phyloP scores from a whole-genome alignment of 2,113 vertebrate species.

The Okapia johnstoni region DNA sequence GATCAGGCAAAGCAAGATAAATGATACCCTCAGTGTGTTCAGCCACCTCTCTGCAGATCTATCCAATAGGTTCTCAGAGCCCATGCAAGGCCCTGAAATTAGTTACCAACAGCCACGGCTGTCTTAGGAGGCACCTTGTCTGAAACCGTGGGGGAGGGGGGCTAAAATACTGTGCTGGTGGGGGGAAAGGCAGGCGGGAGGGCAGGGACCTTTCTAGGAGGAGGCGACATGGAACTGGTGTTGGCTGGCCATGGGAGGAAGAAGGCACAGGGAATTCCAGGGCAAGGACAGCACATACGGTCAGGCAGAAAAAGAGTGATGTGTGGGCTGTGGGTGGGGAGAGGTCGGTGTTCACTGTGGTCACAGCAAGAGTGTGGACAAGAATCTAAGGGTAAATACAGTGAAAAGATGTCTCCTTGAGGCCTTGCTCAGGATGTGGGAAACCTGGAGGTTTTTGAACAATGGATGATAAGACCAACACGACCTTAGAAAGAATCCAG shows the following conservation, averaged over 20 bases:
- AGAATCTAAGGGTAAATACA: not conserved
- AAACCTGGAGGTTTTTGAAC: not conserved
- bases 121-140: not conserved
- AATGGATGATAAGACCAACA: not conserved
- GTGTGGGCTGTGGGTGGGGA: too few species aligned
- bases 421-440: not conserved
- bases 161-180: not conserved
- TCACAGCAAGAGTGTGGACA: not conserved
- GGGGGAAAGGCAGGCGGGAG: accelerated
- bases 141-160: not conserved
- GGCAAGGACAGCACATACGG: not conserved
- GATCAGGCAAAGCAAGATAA: not conserved
- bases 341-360: not conserved
- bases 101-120: not conserved
- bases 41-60: not conserved
- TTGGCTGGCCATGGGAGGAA: not conserved
- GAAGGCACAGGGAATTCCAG: not conserved
- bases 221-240: not conserved
- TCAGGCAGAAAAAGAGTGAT: not conserved
- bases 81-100: not conserved
- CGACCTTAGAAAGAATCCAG: not conserved
- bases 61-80: not conserved
- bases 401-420: not conserved
- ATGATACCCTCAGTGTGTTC: not conserved
- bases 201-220: not conserved